Evolutionary conservation across 1,140 invertebrate genomes (phyloP), one percentile per base, ranked within the genome.

Genomic region (Lepidurus packardi): DNA sequence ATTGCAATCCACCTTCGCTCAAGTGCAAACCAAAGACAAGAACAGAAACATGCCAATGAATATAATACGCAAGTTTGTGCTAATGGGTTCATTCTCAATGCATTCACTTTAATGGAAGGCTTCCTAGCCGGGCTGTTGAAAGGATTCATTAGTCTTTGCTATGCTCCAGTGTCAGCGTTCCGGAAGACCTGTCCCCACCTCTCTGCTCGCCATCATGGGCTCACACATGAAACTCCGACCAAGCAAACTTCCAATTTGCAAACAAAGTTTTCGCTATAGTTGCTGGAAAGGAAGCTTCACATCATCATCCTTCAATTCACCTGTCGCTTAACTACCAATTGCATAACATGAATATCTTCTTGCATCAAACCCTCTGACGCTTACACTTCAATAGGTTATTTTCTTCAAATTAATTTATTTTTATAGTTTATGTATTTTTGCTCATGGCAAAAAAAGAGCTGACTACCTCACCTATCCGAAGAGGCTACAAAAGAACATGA

Each of bases 21-120:
- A n/a, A 47, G 9, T 65, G 13, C 6, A 11, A 65, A 9, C 53
- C 16, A 65, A 9, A n/a, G 53, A 11, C 21, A 21, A 16, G 53
- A 13, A 21, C 9, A n/a, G 53, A 65, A 65, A 65, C 53, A 65
- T 16, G 13, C 13, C 53, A 34, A 65, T 16, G 13, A 7, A 21
- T 21, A 65, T 65, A 65, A 5, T n/a, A 6, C 21, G 16, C 8
- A 65, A 65, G 53, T 65, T 65, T 7, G 16, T 65, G 53, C 53
- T 65, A 65, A 65, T 65, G 21, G 53, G 53, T 16, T 65, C 53
- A 65, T 65, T 65, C 53, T 3, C 53, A 65, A 65, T 65, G 53
- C 16, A 65, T 65, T 16, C 9, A n/a, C 53, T 65, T 21, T 13
- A n/a, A 65, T 3, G 53, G 21, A 65, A 65, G 21, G n/a, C 53